Base-by-base conservation (phyloP, 2,797 vertebrate genomes). In the Sebastes trivittatus region DNA sequence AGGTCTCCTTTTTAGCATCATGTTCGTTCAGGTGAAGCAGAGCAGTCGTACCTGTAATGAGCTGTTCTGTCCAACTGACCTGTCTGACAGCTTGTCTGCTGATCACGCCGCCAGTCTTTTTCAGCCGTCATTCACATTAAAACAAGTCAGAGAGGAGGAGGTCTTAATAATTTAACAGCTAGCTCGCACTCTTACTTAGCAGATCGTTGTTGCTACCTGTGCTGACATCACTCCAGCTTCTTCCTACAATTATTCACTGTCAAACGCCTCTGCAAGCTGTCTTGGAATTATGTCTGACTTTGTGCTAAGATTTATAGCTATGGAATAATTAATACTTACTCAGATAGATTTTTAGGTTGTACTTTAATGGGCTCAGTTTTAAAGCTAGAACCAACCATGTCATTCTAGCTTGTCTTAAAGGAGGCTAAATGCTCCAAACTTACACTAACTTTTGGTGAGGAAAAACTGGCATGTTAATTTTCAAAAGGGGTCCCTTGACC, bases 21-120 rank as follows among this genome's bases (percentile, higher is more conserved):
- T 14, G 34, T 59, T 23, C 10, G 11, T 52, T 68, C 27, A 56
- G 46, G 34, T 52, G n/a, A 70, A 71, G 73, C 49, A 38, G 14
- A 60, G 18, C 63, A 72, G 52, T 80, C 16, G 30, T 30, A 65
- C 4, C 11, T 55, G 64, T 80, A 71, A 78, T 69, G 65, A 77
- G 59, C 61, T 55, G 69, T 69, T 74, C 56, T 66, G 25, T 67
- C 62, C 7, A 11, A 18, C 63, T 11, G 54, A 58, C 30, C 67
- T 36, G 58, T 42, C 52, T 70, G 59, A 77, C 62, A 82, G 71
- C 64, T 61, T 20, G 10, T 68, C 75, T 8, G 34, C 72, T 70
- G 32, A 69, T 63, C 42, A 20, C 56, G 56, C 36, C 7, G 36
- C 11, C 58, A 11, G 23, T 64, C 10, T 20, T 75, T 76, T 42